Conservation (phyloP, 2,797 vertebrate genomes). For the Sphenodon punctatus region DNA sequence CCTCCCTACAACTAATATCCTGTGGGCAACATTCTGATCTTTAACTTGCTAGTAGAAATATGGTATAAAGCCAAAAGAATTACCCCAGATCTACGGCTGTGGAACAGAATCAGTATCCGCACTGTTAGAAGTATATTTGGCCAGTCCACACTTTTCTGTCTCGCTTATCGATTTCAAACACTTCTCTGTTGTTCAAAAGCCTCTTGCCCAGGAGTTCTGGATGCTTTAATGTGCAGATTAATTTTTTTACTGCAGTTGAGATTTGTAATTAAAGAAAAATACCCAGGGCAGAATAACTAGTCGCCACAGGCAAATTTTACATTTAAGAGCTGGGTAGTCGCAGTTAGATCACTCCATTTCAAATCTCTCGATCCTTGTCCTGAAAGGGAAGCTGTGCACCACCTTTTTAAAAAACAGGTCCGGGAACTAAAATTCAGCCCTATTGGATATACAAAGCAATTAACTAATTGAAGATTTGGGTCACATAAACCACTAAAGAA, state of each 20-base stretch:
- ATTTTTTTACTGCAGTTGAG: neutral
- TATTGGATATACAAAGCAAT: too few relatives aligned
- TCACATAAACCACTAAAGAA: too few relatives aligned
- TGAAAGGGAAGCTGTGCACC: too few relatives aligned
- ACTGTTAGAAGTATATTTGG: neutral
- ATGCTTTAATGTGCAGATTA: neutral
- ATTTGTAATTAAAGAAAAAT: neutral
- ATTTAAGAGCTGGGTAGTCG: neutral
- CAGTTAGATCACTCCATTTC: neutral
- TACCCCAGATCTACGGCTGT: neutral
- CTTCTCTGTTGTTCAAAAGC: neutral
- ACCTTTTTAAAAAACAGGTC: too few relatives aligned
- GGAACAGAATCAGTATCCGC: neutral
- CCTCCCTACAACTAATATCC: conserved; percentile 15
- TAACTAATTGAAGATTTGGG: too few relatives aligned
- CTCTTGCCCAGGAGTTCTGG: neutral
- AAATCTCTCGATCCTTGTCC: too few relatives aligned
- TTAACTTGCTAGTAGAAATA: conserved; percentile 10
- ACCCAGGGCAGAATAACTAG: neutral
- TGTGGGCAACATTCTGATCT: conserved; percentile 13
- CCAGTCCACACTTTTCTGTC: conserved; percentile 13
- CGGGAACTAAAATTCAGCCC: too few relatives aligned
- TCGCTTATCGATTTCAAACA: neutral
- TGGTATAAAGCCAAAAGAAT: neutral
- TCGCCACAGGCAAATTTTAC: neutral